Evolutionary conservation across 2,888 invertebrate genomes (phyloP), one percentile per base, ranked within the genome.

Genomic region (Philaethria dido): DNA sequence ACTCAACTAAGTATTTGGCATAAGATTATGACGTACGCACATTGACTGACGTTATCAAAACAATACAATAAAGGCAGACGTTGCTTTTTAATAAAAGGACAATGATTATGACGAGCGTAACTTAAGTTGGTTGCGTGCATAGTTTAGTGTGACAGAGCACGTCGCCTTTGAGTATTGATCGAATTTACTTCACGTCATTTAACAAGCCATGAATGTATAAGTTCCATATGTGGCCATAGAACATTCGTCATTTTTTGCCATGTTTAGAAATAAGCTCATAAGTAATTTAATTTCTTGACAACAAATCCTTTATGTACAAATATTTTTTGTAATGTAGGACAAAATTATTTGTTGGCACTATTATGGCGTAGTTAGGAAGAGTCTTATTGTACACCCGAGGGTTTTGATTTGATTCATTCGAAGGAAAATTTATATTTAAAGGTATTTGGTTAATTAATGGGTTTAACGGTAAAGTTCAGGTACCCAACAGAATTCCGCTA

Each of bases 71-170:
- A 52, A 29, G 52, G 29, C 9, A 16, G 42, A 42, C 20, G 57
- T 36, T n/a, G 39, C 9, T 8, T 14, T 22, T 22, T 39, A n/a
- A 11, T 57, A 25, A 55, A 22, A 42, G 42, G 57, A 57, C 57
- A 42, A 25, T 25, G 57, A 57, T n/a, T 3, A 42, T 57, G 57
- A 42, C 55, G 55, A 20, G 20, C 39, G n/a, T 11, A 42, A 25
- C 42, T 57, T 42, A 39, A 42, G 22, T 39, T 42, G 22, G n/a
- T 14, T 22, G 42, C 39, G 42, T 22, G 25, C n/a, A 25, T 57
- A 57, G 22, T 42, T 39, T 42, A 57, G 22, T 42, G 42, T 39
- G 57, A 42, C 42, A 8, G 42, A 42, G 57, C 57, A 22, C 57
- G 22, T 42, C 57, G 22, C 55, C 55, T 20, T 16, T n/a, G 14